Percentiles rank a stretch among this genome's conserved stretches.
Conservation (phyloP, 2,888 invertebrate genomes). For the Endomychus coccineus region DNA sequence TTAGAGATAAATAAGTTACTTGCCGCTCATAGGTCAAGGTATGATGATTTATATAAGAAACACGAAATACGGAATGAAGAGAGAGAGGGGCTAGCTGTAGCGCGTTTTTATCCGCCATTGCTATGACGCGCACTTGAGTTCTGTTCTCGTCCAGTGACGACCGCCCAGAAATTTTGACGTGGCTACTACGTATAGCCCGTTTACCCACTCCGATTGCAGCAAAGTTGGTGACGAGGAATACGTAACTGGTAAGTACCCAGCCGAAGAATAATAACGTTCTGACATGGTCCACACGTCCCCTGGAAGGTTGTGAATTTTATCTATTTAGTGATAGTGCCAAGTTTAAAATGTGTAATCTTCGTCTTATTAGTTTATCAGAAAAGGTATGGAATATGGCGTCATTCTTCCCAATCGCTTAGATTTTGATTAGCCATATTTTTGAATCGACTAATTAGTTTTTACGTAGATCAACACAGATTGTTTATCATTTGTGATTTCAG, state of each 20-base stretch:
- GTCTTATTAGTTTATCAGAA: conserved; percentile 37
- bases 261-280: conserved; percentile 55
- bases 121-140: conserved; percentile 71
- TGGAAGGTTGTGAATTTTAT: conserved; percentile 29
- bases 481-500: no score
- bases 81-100: no score
- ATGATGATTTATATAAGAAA: no score
- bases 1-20: no score
- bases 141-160: conserved; percentile 74
- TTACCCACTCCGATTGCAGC: conserved; percentile 91
- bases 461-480: no score
- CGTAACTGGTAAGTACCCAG: conserved; percentile 84
- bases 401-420: conserved; percentile 31
- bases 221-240: conserved; percentile 92
- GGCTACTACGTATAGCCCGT: conserved; percentile 88
- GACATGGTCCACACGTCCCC: conserved; percentile 46
- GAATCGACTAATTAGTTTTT: no score
- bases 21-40: no score
- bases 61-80: no score
- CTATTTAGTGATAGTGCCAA: conserved; percentile 39
- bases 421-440: no score
- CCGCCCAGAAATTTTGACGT: conserved; percentile 81
- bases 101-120: no score
- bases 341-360: conserved; percentile 40
- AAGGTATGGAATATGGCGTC: conserved; percentile 48